Base-by-base conservation (phyloP, 2,797 vertebrate species). In the Channa striata region DNA sequence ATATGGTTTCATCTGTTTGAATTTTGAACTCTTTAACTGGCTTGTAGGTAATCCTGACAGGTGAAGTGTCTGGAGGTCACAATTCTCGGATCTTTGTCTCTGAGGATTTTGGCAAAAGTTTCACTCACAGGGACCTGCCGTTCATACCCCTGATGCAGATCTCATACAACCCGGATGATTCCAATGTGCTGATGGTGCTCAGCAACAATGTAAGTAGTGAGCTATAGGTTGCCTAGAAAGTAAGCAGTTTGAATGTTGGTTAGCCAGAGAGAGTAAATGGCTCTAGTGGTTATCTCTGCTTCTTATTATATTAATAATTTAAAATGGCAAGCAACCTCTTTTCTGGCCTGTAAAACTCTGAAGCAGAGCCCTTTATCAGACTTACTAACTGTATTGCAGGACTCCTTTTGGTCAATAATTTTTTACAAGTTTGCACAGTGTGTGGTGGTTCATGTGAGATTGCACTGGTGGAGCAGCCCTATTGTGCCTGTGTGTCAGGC, bases 11-110 rank as follows among this genome's bases (percentile, higher is more conserved):
- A 50, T 60, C 42, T 44, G 17, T 71, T 13, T 71, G 40, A 34
- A 25, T 59, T 65, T 47, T 71, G 33, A 3, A n/a, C 54, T 62
- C 50, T n/a, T n/a, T n/a, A n/a, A n/a, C n/a, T 79, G 51, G 20
- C 47, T 75, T 78, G 2, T 63, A 99, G 97, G 97, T 98, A 65
- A 97, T 99, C 82, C 92, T 99, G 82, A 97, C 96, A 0, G 96
- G 90, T 1, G 96, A 98, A 7, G 91, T 96, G 12, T 96, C 97
- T 2, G 95, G 95, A 61, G 87, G 85, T 78, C 72, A 33, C 0
- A 89, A 89, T 5, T 93, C 93, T 50, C 90, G 95, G 60, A 95
- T 99, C 80, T 98, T 98, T 88, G 92, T 94, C 68, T 98, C 97
- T 0, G 85, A 59, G 1, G 93, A 98, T 84, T 98, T 95, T 59